These are phyloP conservation scores for Prostheceraeus crozeri DNA, from an alignment of 2,888 invertebrate genomes.

Conservation along the genomic window DNA sequence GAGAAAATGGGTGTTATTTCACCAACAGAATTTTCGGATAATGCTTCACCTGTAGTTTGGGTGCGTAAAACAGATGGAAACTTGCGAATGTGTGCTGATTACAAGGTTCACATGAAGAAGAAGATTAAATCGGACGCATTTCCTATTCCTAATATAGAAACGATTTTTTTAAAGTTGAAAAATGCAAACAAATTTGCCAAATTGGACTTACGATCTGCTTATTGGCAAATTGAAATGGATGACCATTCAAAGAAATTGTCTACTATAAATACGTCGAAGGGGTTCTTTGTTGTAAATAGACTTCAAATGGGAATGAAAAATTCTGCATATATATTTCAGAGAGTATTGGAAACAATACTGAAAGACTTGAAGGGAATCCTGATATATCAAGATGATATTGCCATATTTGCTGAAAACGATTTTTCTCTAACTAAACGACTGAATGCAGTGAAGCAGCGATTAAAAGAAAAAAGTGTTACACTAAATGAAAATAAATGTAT, in stretches of 20 bases:
- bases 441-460: conserved; percentile 4
- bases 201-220: conserved; percentile 25
- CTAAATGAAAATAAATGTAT: conserved; percentile 35
- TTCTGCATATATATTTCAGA: conserved; percentile 32
- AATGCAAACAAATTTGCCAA: conserved; percentile 30
- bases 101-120: conserved; percentile 24
- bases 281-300: conserved; percentile 31
- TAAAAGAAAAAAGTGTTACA: conserved; percentile 31
- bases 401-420: conserved; percentile 14
- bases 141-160: conserved; percentile 26
- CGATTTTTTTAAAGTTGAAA: conserved; percentile 1
- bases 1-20: too few relatives aligned
- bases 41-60: conserved; percentile 10
- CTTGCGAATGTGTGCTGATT: conserved; percentile 14
- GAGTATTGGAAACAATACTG: conserved; percentile 30
- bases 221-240: conserved; percentile 34
- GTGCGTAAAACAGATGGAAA: conserved; percentile 26
- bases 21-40: too few relatives aligned
- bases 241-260: conserved; percentile 27
- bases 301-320: conserved; percentile 33
- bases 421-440: conserved; percentile 13
- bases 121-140: conserved; percentile 24
- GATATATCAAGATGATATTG: conserved; percentile 36
- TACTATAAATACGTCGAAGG: conserved; percentile 27
- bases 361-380: conserved; percentile 20